These are phyloP conservation scores for Tachyglossus aculeatus DNA, from an alignment of 2,797 vertebrate genomes.

Conservation along the genomic window DNA sequence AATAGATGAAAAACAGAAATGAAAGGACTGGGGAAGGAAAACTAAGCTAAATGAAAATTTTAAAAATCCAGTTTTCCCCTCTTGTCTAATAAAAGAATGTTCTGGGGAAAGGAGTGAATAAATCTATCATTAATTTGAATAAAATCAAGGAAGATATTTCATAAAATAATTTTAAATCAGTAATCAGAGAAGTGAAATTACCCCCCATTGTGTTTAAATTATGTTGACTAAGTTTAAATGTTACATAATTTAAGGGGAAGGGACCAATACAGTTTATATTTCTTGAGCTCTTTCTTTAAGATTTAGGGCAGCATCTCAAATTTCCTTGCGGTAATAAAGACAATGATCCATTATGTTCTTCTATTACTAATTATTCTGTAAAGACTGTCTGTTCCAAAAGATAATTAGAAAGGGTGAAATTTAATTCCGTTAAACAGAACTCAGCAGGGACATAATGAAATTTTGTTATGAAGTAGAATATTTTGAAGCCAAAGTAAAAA, in stretches of 20 bases:
- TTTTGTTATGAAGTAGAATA: slow-evolving; percentile 74
- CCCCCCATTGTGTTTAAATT: slow-evolving; percentile 59
- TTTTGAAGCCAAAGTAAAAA: slow-evolving; percentile 75
- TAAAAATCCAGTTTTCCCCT: slow-evolving; percentile 23
- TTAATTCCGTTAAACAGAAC: slow-evolving; percentile 80
- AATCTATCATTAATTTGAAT: slow-evolving; percentile 68
- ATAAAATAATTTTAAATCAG: slow-evolving; percentile 65
- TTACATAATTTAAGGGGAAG: slow-evolving; percentile 66
- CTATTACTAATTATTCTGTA: slow-evolving; percentile 82
- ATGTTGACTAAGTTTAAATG: slow-evolving; percentile 60
- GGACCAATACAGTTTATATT: slow-evolving; percentile 68
- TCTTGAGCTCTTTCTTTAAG: slow-evolving; percentile 71
- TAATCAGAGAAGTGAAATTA: slow-evolving; percentile 67
- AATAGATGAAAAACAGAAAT: slow-evolving; percentile 35
- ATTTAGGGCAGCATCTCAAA: slow-evolving; percentile 74
- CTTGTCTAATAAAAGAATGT: slow-evolving; percentile 47
- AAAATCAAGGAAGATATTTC: slow-evolving; percentile 49
- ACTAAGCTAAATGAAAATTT: slow-evolving; percentile 30
- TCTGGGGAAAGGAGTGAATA: slow-evolving; percentile 60
- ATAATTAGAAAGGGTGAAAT: slow-evolving; percentile 83
- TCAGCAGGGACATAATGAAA: slow-evolving; percentile 75
- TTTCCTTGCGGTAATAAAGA: slow-evolving; percentile 78
- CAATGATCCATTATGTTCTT: slow-evolving; percentile 81
- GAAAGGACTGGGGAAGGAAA: slow-evolving; percentile 44
- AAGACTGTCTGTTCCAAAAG: slow-evolving; percentile 79